phyloP scores from a whole-genome alignment of 2,888 invertebrate genomes.

The Ypsolopha scabrella region DNA sequence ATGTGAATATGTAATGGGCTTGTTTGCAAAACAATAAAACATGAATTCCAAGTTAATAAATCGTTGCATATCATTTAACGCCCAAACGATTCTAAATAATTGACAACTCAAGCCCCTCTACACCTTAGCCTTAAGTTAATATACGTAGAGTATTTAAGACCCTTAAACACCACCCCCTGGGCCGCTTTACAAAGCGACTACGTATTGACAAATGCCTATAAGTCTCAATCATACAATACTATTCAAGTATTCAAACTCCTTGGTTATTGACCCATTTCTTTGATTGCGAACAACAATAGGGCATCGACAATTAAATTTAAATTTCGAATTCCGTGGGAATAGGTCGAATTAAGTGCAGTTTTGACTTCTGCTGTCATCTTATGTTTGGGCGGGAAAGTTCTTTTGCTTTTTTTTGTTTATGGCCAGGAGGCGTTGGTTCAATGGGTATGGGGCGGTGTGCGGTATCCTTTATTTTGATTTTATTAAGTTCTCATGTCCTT shows the following conservation, averaged over 20 bases:
- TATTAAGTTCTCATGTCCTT: slow-evolving; percentile 11
- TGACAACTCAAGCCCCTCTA: slow-evolving; percentile 28
- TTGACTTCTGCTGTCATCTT: slow-evolving; percentile 51
- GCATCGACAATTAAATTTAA: slow-evolving; percentile 60
- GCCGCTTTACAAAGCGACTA: slow-evolving; percentile 28
- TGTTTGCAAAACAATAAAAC: no score
- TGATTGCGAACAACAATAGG: slow-evolving; percentile 46
- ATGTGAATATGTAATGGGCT: no score
- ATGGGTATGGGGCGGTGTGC: slow-evolving; percentile 35
- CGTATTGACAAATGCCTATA: slow-evolving; percentile 68
- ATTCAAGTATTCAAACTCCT: slow-evolving; percentile 32
- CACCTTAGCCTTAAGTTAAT: slow-evolving; percentile 39
- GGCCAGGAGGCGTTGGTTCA: slow-evolving; percentile 16
- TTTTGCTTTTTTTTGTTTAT: slow-evolving; percentile 21
- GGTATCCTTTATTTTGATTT: slow-evolving; percentile 30
- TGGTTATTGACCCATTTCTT: slow-evolving; percentile 66
- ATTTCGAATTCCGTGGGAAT: slow-evolving; percentile 59
- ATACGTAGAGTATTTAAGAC: slow-evolving; percentile 8
- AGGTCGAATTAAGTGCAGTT: slow-evolving; percentile 46
- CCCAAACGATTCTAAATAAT: slow-evolving; percentile 44
- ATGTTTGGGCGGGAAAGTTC: slow-evolving; percentile 34
- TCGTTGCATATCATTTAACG: slow-evolving; percentile 65
- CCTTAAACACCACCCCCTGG: slow-evolving; percentile 38
- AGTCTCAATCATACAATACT: slow-evolving; percentile 59
- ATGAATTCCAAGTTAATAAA: slow-evolving; percentile 33